phyloP scores from a whole-genome alignment of 2,113 vertebrate genomes.

The Silurus glanis region DNA sequence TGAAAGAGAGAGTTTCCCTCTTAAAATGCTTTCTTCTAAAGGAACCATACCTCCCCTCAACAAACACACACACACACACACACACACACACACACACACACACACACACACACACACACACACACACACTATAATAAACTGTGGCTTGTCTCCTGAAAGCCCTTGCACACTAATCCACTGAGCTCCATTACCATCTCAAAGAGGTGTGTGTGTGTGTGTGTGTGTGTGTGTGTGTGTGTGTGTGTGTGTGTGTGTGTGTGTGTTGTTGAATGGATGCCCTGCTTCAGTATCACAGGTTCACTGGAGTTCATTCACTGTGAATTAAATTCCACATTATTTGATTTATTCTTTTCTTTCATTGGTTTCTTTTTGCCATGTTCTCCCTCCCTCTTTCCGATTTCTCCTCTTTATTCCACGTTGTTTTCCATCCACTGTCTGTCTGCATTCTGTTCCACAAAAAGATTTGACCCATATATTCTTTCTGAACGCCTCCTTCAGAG shows the following conservation, averaged over 20 bases:
- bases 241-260: neutral
- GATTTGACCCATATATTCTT: conserved; percentile 5
- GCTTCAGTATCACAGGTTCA: conserved; percentile 3
- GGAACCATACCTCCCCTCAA: neutral
- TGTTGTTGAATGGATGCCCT: conserved; percentile 14
- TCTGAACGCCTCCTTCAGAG: neutral
- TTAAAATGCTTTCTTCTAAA: conserved; percentile 1
- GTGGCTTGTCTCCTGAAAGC: neutral
- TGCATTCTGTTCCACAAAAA: neutral
- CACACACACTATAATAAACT: neutral
- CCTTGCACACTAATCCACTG: conserved; percentile 24
- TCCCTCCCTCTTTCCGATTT: neutral
- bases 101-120: neutral
- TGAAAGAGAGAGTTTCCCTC: neutral
- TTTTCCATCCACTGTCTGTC: neutral
- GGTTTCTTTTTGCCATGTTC: no score
- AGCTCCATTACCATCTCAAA: conserved; percentile 11
- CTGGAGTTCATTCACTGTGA: neutral
- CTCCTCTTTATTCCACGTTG: neutral
- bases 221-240: neutral
- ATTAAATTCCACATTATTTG: neutral
- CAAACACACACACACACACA: neutral
- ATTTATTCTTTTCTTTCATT: neutral
- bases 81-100: neutral
- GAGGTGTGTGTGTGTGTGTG: neutral